Conservation (phyloP, 2,113 vertebrate species). For the Rhea americana region DNA sequence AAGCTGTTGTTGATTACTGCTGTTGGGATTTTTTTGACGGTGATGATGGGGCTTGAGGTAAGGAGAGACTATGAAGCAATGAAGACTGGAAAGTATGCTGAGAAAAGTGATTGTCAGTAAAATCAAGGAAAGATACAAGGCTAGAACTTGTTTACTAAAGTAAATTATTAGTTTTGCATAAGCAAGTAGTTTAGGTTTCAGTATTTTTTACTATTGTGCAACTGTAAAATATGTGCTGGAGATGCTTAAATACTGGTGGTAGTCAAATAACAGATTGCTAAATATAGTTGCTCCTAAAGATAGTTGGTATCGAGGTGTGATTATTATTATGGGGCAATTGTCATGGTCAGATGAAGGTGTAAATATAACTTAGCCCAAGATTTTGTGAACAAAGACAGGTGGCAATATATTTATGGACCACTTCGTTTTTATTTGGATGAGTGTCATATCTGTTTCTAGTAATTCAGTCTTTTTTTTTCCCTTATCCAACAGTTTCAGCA, state of each 20-base stretch:
- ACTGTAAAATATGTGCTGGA: not conserved
- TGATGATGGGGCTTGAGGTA: not conserved
- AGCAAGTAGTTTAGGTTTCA: not conserved
- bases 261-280: not conserved
- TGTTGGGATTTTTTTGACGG: not conserved
- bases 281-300: not conserved
- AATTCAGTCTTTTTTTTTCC: not conserved
- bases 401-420: not conserved
- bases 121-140: not conserved
- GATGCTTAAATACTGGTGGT: rapidly evolving
- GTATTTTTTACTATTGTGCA: not conserved
- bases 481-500: not conserved
- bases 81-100: not conserved
- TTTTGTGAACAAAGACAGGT: not conserved
- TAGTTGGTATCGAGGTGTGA: not conserved
- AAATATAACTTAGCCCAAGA: not conserved
- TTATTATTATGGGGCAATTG: not conserved
- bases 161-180: not conserved
- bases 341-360: not conserved
- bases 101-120: not conserved
- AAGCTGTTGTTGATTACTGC: not conserved
- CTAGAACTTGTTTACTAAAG: not conserved
- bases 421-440: not conserved
- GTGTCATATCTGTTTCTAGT: not conserved
- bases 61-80: not conserved